Evolutionary conservation across 2,888 invertebrate species (phyloP), one percentile per base, ranked within the genome.

Genomic region (Yponomeuta malinellus): DNA sequence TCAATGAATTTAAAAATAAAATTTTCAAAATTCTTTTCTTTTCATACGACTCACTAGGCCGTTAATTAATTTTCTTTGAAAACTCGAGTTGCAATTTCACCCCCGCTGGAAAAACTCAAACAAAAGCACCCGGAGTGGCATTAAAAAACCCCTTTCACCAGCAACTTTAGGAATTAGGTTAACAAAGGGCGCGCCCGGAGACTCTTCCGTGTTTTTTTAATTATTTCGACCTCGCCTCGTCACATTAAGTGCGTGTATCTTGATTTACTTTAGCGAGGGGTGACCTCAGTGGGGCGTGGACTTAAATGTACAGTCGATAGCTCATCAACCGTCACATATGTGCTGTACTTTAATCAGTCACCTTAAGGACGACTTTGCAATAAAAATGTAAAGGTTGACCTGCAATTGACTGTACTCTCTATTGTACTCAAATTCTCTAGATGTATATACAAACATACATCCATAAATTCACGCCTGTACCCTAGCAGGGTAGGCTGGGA

Each of bases 181-280:
- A 59, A 64, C 64, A 64, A 29, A 64, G 31, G 64, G 64, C 31
- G n/a, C 64, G 64, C 64, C 15, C 64, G 64, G 29, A 64, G 29
- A 29, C 64, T 10, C 64, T 23, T 31, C 31, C 64, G 64, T 64
- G 64, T 64, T 59, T 59, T 59, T 64, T 23, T 64, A 64, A 64
- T 64, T 64, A 64, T 31, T 64, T 64, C 64, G 29, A 31, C 64
- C 64, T 64, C 64, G 64, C 64, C 64, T 23, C 64, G 29, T 59
- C 52, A 59, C 15, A 59, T 59, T 59, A 59, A 59, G 64, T 64
- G 64, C 64, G 64, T 64, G 64, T 64, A 64, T 64, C 64, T 64
- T 64, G 64, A 64, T 64, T 64, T 64, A 64, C 64, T 23, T 64
- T 8, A 2, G 52, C 52, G 15, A 15, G 52, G 52, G 52, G 12